Evolutionary conservation across 2,888 invertebrate species (phyloP).

Genomic region (Diarsia mendica): DNA sequence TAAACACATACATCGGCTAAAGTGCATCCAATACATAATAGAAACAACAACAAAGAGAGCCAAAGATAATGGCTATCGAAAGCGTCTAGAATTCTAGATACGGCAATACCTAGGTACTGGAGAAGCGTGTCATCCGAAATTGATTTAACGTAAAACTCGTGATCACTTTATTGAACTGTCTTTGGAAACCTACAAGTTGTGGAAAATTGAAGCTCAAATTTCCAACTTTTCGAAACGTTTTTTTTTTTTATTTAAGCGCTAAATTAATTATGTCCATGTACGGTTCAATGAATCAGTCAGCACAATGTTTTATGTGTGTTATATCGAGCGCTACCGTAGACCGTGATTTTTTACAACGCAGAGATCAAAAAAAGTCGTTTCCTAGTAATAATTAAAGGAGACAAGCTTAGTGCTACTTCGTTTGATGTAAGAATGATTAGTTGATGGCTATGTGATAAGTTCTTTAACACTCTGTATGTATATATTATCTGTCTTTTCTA

Average conservation of each 20-base stretch:
- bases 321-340: background rate
- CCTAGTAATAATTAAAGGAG: too few species aligned
- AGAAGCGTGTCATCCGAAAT: too few species aligned
- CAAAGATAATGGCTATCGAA: background rate
- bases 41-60: conserved; percentile 14
- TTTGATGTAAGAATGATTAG: background rate
- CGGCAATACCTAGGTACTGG: background rate
- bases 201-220: too few species aligned
- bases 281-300: too few species aligned
- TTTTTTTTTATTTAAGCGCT: too few species aligned
- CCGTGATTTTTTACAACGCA: background rate
- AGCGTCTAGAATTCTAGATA: background rate
- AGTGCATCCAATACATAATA: conserved; percentile 47
- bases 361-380: background rate
- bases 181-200: too few species aligned
- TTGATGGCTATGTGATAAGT: background rate
- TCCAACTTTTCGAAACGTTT: too few species aligned
- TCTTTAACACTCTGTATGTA: background rate
- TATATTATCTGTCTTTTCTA: background rate
- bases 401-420: background rate
- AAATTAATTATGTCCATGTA: too few species aligned
- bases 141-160: too few species aligned
- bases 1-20: conserved; percentile 39
- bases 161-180: too few species aligned
- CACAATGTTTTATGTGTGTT: background rate